phyloP scores from a whole-genome alignment of 1,140 invertebrate genomes.

The Penaeus vannamei region DNA sequence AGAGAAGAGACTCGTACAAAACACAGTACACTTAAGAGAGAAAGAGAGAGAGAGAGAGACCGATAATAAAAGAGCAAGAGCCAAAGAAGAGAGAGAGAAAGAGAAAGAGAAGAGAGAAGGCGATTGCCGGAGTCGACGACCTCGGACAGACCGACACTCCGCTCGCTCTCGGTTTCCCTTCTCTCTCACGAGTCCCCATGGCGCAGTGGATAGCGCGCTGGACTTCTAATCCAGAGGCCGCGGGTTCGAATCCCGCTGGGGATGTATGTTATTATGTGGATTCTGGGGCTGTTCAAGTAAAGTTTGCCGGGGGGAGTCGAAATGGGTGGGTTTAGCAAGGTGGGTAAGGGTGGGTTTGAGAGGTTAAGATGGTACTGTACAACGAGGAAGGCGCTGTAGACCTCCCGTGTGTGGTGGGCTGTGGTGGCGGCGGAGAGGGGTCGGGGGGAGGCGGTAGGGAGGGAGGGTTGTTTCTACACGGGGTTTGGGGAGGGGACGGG shows the following conservation, averaged over 20 bases:
- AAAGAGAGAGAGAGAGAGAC: too few relatives aligned
- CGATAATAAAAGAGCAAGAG: too few relatives aligned
- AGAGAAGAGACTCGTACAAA: conserved; percentile 1
- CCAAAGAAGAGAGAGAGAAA: too few relatives aligned
- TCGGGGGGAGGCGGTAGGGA: background rate
- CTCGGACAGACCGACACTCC: background rate
- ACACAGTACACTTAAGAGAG: background rate
- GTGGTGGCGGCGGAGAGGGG: background rate
- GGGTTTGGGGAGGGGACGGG: background rate
- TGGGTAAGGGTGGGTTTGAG: background rate
- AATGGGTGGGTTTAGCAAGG: too few relatives aligned
- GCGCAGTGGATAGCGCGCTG: conserved; percentile 63
- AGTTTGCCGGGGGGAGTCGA: background rate
- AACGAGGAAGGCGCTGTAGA: too few relatives aligned
- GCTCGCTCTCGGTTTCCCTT: conserved; percentile 44
- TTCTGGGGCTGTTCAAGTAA: background rate
- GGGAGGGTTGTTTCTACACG: background rate
- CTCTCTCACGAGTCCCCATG: conserved; percentile 51
- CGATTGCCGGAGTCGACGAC: too few relatives aligned
- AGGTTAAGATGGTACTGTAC: conserved; percentile 21
- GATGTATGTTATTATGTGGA: conserved; percentile 55
- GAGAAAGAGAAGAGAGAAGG: too few relatives aligned
- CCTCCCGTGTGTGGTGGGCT: background rate
- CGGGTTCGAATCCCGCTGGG: conserved; percentile 63
- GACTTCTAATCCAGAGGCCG: conserved; percentile 64